Base-by-base conservation (phyloP, 2,888 invertebrate genomes). In the Sericinus montela region DNA sequence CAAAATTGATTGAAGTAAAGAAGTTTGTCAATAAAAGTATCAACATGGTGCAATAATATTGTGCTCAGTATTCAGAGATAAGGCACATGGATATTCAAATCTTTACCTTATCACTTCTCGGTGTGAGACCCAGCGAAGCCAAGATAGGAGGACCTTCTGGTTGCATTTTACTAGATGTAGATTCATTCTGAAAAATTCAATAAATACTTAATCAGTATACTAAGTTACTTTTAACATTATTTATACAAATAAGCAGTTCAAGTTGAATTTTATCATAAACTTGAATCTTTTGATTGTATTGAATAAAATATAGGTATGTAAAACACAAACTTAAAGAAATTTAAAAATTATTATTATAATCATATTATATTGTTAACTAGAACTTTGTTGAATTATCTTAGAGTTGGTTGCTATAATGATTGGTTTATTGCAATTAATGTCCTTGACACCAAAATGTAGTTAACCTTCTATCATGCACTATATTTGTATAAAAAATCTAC, bases 61-160 rank as follows among this genome's bases (percentile, higher is more conserved):
- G 30, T 45, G 36, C 40, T 29, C 15, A 25, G 34, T 47, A 9
- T 16, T 38, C 52, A 51, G 55, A 51, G 69, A 75, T 71, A 72
- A 75, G 63, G 52, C 45, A 54, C 43, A 54, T 56, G 54, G 25
- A 51, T 49, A 52, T 51, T 53, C 67, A 71, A n/a, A 79, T 80
- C 68, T 72, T 70, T 83, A 89, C 89, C 89, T 89, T 89, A 79
- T 89, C 89, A 81, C 87, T 89, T 65, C 85, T 76, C 44, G 89
- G 89, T 62, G 89, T 89, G 59, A 89, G 85, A 45, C 89, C 89
- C 72, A 89, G 56, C 34, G 89, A 89, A 55, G 89, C 85, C 79
- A 89, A 74, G 61, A 89, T 89, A 39, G 89, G 89, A 36, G 89
- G 89, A 35, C 89, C 89, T 70, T 88, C 89, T 10, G 85, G 83